A percentile compares a stretch with the other conserved stretches of the same genome.
phyloP scores from a whole-genome alignment of 2,888 invertebrate genomes.

The Rhynchonema sp. region DNA sequence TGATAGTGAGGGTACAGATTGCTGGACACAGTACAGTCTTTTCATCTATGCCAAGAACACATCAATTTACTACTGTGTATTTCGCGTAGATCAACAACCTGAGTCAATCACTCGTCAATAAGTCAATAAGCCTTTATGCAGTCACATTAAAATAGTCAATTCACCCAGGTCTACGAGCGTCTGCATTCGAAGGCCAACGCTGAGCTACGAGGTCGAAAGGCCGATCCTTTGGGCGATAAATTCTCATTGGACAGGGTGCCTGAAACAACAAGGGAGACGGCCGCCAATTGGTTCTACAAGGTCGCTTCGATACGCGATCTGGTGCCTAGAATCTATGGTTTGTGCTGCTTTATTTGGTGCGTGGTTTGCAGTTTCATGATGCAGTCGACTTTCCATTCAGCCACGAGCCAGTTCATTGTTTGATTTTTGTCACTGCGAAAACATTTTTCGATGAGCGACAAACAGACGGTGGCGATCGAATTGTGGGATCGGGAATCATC shows the following conservation, averaged over 20 bases:
- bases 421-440: too few species aligned
- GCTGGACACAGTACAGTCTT: too few species aligned
- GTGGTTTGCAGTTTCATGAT: background rate
- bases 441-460: too few species aligned
- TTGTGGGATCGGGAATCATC: too few species aligned
- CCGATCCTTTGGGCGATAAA: constrained; percentile 24
- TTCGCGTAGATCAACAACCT: too few species aligned
- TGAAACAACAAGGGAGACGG: constrained; percentile 40
- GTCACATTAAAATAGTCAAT: too few species aligned
- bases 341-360: background rate
- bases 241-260: constrained; percentile 56
- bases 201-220: background rate
- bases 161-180: constrained; percentile 66
- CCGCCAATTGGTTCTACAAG: constrained; percentile 97
- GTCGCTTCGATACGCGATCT: constrained; percentile 88
- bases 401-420: background rate
- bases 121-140: too few species aligned
- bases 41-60: too few species aligned
- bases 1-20: too few species aligned
- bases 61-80: too few species aligned
- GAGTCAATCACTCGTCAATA: too few species aligned
- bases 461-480: too few species aligned
- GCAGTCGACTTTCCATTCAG: background rate
- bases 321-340: constrained; percentile 58
- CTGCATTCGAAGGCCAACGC: constrained; percentile 43